A percentile compares a stretch with the other conserved stretches of the same genome.
Evolutionary conservation across 2,888 invertebrate genomes (phyloP).

Genomic region (Habrosyne pyritoides): DNA sequence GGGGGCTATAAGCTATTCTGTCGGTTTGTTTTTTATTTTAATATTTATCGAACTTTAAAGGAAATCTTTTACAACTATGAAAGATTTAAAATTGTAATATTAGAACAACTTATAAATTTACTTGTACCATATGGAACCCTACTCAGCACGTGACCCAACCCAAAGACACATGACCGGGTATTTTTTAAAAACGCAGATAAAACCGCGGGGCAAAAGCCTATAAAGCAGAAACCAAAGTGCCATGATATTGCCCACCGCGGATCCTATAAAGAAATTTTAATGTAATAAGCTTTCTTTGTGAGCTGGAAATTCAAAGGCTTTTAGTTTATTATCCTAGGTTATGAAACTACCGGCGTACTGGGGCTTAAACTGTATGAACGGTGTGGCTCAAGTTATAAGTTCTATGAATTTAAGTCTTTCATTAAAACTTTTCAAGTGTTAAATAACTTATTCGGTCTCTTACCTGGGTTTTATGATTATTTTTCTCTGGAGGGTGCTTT

Average conservation of each 20-base stretch:
- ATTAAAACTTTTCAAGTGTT: constrained; percentile 8
- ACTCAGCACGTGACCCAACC: no score
- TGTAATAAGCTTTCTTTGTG: constrained; percentile 75
- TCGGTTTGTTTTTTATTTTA: no score
- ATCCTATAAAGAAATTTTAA: constrained; percentile 64
- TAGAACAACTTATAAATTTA: no score
- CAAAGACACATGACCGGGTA: no score
- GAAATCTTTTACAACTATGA: no score
- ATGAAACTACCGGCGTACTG: constrained; percentile 59
- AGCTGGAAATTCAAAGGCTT: constrained; percentile 67
- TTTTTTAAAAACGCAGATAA: no score
- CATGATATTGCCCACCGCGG: constrained; percentile 46
- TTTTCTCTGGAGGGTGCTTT: background rate
- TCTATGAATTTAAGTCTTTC: constrained; percentile 17
- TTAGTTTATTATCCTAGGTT: constrained; percentile 74
- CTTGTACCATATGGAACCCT: no score
- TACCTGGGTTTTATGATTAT: constrained; percentile 2
- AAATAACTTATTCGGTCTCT: constrained; percentile 4
- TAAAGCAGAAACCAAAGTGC: constrained; percentile 37
- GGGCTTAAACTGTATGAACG: constrained; percentile 44
- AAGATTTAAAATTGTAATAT: no score
- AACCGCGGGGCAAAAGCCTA: no score
- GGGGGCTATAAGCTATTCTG: no score
- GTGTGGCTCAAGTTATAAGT: constrained; percentile 19
- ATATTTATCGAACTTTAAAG: no score